Conservation (phyloP, 2,113 vertebrate species). For the Trichomycterus rosablanca region DNA sequence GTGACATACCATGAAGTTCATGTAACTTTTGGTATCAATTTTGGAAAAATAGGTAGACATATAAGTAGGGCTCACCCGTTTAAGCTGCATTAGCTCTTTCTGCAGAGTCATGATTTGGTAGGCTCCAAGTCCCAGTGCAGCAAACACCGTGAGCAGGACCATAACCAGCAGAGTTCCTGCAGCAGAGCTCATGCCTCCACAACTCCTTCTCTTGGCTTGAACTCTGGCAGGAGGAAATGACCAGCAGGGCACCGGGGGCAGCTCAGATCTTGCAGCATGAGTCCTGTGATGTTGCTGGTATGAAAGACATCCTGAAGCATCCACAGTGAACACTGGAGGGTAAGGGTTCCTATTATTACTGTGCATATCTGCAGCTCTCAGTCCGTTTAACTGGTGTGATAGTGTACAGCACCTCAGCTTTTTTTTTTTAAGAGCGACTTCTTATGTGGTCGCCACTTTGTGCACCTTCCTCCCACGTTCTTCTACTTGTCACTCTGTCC, state of each 20-base stretch:
- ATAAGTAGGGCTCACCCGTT: conserved; percentile 38
- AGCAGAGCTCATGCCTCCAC: background rate
- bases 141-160: conserved; percentile 43
- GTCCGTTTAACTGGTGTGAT: background rate
- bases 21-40: too few species aligned
- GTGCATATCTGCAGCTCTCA: conserved; percentile 30
- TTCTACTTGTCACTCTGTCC: too few species aligned
- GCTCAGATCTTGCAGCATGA: conserved; percentile 3
- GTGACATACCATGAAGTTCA: too few species aligned
- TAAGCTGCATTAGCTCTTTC: conserved; percentile 29
- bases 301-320: conserved; percentile 19
- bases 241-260: conserved; percentile 53
- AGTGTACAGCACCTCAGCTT: background rate
- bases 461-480: conserved; percentile 5
- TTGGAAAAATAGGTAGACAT: too few species aligned
- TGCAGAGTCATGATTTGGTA: conserved; percentile 45
- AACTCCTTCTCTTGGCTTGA: conserved; percentile 13
- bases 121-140: conserved; percentile 47
- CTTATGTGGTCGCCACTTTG: conserved; percentile 10
- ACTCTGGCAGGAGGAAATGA: conserved; percentile 42
- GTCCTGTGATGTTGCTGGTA: background rate
- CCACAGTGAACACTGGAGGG: conserved; percentile 44
- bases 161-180: conserved; percentile 27
- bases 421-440: background rate
- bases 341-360: conserved; percentile 9